These are phyloP conservation scores for Mirza zaza DNA, from an alignment of 2,113 vertebrate species.

Conservation along the genomic window DNA sequence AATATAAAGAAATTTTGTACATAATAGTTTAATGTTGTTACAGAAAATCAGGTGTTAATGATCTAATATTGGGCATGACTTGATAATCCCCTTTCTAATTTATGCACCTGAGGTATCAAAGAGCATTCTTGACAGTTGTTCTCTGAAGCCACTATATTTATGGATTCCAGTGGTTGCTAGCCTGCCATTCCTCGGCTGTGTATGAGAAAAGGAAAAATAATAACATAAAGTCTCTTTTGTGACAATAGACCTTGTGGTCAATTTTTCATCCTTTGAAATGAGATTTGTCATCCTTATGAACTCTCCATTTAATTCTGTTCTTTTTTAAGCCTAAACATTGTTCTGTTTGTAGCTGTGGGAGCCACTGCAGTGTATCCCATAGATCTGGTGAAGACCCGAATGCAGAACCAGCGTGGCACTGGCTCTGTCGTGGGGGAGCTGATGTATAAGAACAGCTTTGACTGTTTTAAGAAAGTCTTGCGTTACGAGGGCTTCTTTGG, in stretches of 20 bases:
- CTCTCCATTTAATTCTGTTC: background rate
- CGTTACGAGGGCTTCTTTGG: conserved; percentile 96
- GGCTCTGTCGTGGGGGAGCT: conserved; percentile 94
- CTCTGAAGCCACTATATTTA: conserved; percentile 27
- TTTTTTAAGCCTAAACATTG: conserved; percentile 52
- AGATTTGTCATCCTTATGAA: conserved; percentile 37
- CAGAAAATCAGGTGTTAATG: conserved; percentile 4
- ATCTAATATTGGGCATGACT: conserved; percentile 8
- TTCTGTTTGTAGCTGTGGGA: conserved; percentile 89
- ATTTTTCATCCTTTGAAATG: conserved; percentile 1
- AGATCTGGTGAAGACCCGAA: conserved; percentile 97
- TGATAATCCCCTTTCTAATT: background rate
- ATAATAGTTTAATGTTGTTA: background rate
- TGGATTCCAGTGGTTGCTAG: background rate
- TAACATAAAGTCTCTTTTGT: background rate
- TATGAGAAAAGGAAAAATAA: background rate
- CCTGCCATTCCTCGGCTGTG: background rate
- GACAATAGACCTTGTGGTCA: conserved; percentile 1
- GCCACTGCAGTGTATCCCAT: conserved; percentile 97
- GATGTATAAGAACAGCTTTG: conserved; percentile 98
- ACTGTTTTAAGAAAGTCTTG: conserved; percentile 97
- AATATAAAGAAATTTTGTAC: background rate
- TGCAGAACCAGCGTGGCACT: conserved; percentile 96
- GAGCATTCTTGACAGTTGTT: background rate
- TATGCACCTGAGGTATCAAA: background rate